Evolutionary conservation across 2,888 invertebrate genomes (phyloP).

Genomic region (Strigamia maritima): DNA sequence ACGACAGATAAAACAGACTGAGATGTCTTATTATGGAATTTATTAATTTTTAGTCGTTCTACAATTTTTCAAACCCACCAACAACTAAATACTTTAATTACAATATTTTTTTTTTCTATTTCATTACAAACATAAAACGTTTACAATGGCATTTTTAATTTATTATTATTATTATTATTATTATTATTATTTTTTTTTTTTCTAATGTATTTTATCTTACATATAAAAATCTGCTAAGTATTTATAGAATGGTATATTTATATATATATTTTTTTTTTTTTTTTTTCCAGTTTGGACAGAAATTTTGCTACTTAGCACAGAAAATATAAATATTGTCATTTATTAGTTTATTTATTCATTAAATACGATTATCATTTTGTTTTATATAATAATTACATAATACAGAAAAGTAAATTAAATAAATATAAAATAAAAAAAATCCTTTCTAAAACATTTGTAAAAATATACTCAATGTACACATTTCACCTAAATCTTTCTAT

Average conservation of each 20-base stretch:
- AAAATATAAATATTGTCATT: conserved; percentile 4
- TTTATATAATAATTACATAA: conserved; percentile 6
- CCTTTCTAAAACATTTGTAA: conserved; percentile 1
- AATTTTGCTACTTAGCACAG: conserved; percentile 8
- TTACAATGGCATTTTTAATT: background rate
- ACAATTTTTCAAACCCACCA: background rate
- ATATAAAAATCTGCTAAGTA: conserved; percentile 28
- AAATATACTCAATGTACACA: background rate
- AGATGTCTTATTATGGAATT: background rate
- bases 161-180: too few relatives aligned
- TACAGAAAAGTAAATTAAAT: background rate
- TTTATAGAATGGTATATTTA: background rate
- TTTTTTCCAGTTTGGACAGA: background rate
- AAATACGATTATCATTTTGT: background rate
- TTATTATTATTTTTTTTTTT: too few relatives aligned
- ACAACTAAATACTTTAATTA: background rate
- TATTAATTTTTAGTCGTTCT: background rate
- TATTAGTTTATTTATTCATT: background rate
- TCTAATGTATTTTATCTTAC: background rate
- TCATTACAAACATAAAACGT: conserved; percentile 22
- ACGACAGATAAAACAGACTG: too few relatives aligned
- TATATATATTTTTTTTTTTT: background rate
- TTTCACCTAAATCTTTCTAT: background rate
- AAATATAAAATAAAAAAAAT: background rate
- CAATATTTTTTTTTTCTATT: background rate